phyloP scores from a whole-genome alignment of 2,888 invertebrate genomes.

The Polydrusus tereticollis region DNA sequence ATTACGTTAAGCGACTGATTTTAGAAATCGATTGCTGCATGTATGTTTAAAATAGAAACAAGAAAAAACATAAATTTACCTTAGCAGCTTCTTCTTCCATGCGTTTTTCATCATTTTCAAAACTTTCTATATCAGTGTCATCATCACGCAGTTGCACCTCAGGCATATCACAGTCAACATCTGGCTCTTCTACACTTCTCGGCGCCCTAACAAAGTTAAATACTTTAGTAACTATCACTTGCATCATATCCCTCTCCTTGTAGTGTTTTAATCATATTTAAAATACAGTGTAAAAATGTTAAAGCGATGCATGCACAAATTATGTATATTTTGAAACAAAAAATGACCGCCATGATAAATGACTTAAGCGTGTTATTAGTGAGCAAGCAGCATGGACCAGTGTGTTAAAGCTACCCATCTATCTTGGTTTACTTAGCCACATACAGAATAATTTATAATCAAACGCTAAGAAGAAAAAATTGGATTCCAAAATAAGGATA shows the following conservation, averaged over 20 bases:
- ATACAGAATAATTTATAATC: constrained; percentile 39
- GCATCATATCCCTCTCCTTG: background rate
- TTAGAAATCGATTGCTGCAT: background rate
- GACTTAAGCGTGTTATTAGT: constrained; percentile 58
- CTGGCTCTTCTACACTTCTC: constrained; percentile 58
- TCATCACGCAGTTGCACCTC: constrained; percentile 62
- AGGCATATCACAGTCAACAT: constrained; percentile 66
- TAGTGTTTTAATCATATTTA: background rate
- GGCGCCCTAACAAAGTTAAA: constrained; percentile 52
- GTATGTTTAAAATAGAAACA: background rate
- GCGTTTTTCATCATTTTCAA: constrained; percentile 70
- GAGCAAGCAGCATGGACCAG: constrained; percentile 67
- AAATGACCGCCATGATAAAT: constrained; percentile 12
- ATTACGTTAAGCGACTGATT: no score
- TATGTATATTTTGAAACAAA: background rate
- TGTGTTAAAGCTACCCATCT: constrained; percentile 56
- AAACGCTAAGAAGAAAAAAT: background rate
- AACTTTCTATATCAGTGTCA: constrained; percentile 68
- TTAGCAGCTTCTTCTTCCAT: constrained; percentile 69
- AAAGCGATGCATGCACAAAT: constrained; percentile 8
- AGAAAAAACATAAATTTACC: constrained; percentile 54
- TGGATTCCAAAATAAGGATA: background rate
- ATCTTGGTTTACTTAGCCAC: constrained; percentile 41
- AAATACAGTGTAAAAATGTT: background rate
- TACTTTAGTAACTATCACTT: background rate